Base-by-base conservation (phyloP, 1,140 invertebrate genomes). In the Neodiprion pinetum region DNA sequence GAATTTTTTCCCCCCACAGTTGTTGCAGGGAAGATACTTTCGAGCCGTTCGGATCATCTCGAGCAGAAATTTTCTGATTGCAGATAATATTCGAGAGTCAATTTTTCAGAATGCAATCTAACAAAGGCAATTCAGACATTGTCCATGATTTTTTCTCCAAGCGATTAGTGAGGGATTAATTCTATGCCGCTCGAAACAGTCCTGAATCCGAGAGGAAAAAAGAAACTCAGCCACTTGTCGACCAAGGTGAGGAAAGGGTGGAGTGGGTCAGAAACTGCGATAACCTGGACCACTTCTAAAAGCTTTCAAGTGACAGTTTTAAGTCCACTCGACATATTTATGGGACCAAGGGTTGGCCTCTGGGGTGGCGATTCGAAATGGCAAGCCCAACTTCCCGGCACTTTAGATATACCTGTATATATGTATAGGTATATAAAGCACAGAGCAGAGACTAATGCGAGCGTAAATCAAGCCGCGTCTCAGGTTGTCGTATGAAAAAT, bases 231-330 rank as follows among this genome's bases (percentile, higher is more conserved):
- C 11, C 11, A 17, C n/a, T 17, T 17, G 53, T 40, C 28, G 28
- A 40, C 28, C 28, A 12, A 17, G 53, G 53, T 61, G 11, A 14
- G 9, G n/a, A 17, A 61, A 61, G n/a, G 11, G 11, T 17, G 53
- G n/a, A 17, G 53, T 5, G 4, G 53, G n/a, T 17, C 53, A 17
- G 40, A 12, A 12, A 7, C 10, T 17, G 12, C 67, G 21, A 12
- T 21, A 14, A 11, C 21, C 67, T 69, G 14, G 67, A 69, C 67
- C 67, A 69, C 67, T 69, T 69, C 21, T 69, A 69, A 69, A 69
- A 69, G 67, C 67, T 69, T 69, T 47, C 67, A 47, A 69, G 67
- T 69, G 67, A 69, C 67, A 69, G 67, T 69, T 47, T 69, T 69
- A 69, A 69, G 67, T 9, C 67, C 21, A 21, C 67, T 23, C 21